Percentiles rank a stretch among this genome's conserved stretches.
phyloP scores from a whole-genome alignment of 2,888 invertebrate species.

The Calameuta pallipes region DNA sequence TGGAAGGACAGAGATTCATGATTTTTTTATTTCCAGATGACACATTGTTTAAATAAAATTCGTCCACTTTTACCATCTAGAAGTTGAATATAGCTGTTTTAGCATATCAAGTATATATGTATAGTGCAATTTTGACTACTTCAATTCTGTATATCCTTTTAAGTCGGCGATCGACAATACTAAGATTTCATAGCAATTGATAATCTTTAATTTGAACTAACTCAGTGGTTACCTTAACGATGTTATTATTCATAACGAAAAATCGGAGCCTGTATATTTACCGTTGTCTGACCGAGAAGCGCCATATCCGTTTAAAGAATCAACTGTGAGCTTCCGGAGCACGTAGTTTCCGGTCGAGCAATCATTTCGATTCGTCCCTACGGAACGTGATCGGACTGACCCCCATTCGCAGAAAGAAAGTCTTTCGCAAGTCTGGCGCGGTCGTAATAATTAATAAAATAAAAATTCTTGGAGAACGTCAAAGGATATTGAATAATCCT shows the following conservation, averaged over 20 bases:
- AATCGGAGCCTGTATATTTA: slow-evolving; percentile 25
- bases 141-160: no score
- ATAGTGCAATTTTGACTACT: no score
- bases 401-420: slow-evolving; percentile 9
- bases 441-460: neutral
- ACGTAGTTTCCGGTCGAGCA: slow-evolving; percentile 42
- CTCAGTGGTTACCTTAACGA: neutral
- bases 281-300: slow-evolving; percentile 52
- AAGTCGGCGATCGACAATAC: no score
- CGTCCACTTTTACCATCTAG: no score
- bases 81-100: no score
- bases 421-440: neutral
- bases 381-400: slow-evolving; percentile 19
- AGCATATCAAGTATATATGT: no score
- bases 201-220: no score
- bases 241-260: slow-evolving; percentile 20
- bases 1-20: no score
- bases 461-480: neutral
- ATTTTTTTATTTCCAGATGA: no score
- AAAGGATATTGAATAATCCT: neutral
- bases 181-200: no score
- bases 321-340: slow-evolving; percentile 47
- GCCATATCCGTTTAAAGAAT: slow-evolving; percentile 50
- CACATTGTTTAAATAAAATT: no score
- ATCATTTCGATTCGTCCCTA: slow-evolving; percentile 17